Base-by-base conservation (phyloP, 2,113 vertebrate genomes). In the Polypterus bichir region DNA sequence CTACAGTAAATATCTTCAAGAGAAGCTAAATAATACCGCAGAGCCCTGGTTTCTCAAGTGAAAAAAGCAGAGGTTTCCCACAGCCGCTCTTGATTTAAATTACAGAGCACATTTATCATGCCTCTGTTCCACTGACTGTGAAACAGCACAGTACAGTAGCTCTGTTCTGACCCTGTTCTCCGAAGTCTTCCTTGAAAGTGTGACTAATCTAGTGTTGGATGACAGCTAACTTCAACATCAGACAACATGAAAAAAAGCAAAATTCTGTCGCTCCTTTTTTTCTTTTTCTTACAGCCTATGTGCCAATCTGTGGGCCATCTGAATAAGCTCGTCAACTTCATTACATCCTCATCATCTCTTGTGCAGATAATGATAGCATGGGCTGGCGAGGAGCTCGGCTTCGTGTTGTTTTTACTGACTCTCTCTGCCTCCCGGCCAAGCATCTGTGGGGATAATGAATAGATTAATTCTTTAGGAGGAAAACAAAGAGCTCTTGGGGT, bases 371-470 rank as follows among this genome's bases (percentile, higher is more conserved):
- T 92, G 88, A 91, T 87, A 85, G 88, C 79, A 76, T 79, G 77
- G 82, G 77, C 78, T 77, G 77, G 81, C 80, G 76, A 79, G 86
- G 83, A 86, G 88, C 83, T 83, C 81, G 63, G 84, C 79, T 83
- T 84, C 87, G 86, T 88, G 86, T 88, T 91, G 88, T 85, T 86
- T 88, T 87, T 88, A 88, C 79, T 83, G 83, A 84, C 81, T 89
- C 78, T 84, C 76, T 82, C 82, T 88, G 84, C 85, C 86, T 88
- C 69, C 81, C 76, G 89, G 86, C 83, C 81, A 86, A 76, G 88
- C 87, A 88, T 90, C 89, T 90, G 88, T 79, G 82, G 83, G 83
- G 81, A 86, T 88, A 88, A 89, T 90, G 88, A 90, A 91, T 88
- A 85, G 85, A 84, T 80, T 81, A 79, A 90, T 90, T 90, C 89